phyloP scores from a whole-genome alignment of 2,888 invertebrate species.

The Norana najaformis region DNA sequence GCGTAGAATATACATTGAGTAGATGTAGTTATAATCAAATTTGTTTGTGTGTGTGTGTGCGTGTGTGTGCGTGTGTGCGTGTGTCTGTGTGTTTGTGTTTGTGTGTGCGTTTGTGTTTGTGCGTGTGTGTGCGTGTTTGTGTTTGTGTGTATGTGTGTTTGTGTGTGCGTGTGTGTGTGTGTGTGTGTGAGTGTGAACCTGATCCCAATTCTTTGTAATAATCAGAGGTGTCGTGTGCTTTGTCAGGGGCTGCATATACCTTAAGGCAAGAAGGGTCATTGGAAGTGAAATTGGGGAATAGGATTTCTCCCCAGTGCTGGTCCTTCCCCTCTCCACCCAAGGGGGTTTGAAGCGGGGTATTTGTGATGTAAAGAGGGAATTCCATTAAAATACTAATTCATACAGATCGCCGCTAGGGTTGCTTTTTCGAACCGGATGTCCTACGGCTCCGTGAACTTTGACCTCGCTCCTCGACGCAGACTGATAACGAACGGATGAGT shows the following conservation, averaged over 20 bases:
- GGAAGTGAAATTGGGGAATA: neutral
- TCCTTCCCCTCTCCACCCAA: neutral
- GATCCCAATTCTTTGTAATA: neutral
- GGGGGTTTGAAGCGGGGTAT: neutral
- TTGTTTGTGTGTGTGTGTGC: too few relatives aligned
- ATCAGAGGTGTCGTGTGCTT: neutral
- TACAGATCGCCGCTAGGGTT: neutral
- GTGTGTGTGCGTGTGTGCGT: too few relatives aligned
- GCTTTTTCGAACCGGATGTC: neutral
- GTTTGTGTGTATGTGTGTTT: too few relatives aligned
- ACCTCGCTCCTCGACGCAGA: neutral
- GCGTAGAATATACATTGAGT: too few relatives aligned
- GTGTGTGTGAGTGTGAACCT: neutral
- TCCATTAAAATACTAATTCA: conserved; percentile 13
- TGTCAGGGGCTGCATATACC: neutral
- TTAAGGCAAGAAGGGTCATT: neutral
- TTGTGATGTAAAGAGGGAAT: neutral
- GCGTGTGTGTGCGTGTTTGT: too few relatives aligned
- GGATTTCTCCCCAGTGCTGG: neutral
- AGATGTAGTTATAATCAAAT: too few relatives aligned
- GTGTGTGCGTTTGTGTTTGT: too few relatives aligned
- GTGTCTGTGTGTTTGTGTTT: too few relatives aligned
- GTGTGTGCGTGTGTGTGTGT: too few relatives aligned
- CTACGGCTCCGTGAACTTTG: neutral
- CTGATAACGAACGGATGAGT: neutral